These are phyloP conservation scores for Mirounga angustirostris DNA, from an alignment of 2,113 vertebrate species.

Conservation along the genomic window DNA sequence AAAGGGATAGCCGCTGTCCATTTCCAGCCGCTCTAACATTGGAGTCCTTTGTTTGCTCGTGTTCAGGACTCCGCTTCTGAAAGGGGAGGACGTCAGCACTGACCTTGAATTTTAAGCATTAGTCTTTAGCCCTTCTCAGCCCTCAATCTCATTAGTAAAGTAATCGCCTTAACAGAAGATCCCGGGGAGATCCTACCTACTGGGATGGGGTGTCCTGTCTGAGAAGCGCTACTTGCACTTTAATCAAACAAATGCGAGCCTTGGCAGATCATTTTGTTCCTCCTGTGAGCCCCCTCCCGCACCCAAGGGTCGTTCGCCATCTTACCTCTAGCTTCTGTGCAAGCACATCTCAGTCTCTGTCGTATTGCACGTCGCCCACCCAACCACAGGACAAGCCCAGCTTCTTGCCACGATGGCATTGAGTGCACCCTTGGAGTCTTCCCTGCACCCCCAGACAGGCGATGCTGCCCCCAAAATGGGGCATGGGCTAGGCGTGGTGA, in stretches of 20 bases:
- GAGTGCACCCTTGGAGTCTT: too few species aligned
- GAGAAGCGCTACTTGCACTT: neutral
- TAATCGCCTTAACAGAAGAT: neutral
- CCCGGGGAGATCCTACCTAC: neutral
- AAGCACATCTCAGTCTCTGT: too few species aligned
- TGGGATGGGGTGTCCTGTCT: neutral
- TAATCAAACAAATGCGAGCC: fast-evolving
- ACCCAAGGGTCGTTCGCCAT: neutral
- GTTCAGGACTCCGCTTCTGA: neutral
- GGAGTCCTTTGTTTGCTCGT: neutral
- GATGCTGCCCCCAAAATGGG: too few species aligned
- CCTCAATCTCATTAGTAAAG: neutral
- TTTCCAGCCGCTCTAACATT: neutral
- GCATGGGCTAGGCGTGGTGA: too few species aligned
- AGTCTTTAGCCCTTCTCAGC: neutral
- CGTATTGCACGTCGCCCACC: too few species aligned
- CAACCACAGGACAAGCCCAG: too few species aligned
- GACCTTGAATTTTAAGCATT: neutral
- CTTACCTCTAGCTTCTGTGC: neutral
- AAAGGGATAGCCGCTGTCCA: too few species aligned
- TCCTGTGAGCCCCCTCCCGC: neutral
- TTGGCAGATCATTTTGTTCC: fast-evolving
- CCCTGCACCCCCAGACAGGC: neutral
- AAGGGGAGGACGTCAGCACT: neutral
- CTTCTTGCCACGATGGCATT: too few species aligned